phyloP scores from a whole-genome alignment of 2,888 invertebrate species.

The Odiellus spinosus region DNA sequence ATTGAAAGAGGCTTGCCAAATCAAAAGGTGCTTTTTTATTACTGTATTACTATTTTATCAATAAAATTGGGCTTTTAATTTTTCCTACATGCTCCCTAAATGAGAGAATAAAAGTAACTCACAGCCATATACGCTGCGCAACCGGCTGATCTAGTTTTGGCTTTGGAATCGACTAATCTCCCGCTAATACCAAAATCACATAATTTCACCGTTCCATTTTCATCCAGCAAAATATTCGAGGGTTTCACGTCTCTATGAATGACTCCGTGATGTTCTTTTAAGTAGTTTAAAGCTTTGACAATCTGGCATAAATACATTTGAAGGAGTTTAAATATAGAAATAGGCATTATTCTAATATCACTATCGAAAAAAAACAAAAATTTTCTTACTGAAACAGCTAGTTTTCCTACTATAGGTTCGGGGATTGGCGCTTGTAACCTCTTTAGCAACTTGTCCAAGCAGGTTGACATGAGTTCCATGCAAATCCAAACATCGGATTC shows the following conservation, averaged over 20 bases:
- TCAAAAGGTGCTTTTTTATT: too few relatives aligned
- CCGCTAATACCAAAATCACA: conserved; percentile 99
- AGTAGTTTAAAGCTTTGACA: conserved; percentile 86
- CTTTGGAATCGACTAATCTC: conserved; percentile 91
- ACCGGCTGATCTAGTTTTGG: conserved; percentile 88
- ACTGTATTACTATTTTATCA: too few relatives aligned
- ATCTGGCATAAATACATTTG: conserved; percentile 43
- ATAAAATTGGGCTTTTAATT: too few relatives aligned
- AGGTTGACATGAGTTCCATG: conserved; percentile 99
- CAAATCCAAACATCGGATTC: conserved; percentile 83
- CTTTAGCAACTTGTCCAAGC: conserved; percentile 91
- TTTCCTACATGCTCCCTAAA: too few relatives aligned
- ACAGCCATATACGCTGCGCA: conserved; percentile 99
- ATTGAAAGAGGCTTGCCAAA: too few relatives aligned
- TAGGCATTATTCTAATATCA: conserved; percentile 3
- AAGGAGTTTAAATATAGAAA: neutral
- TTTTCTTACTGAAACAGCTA: conserved; percentile 72
- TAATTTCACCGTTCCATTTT: conserved; percentile 84
- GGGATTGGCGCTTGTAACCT: conserved; percentile 74
- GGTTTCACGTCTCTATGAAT: conserved; percentile 98
- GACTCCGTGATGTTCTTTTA: conserved; percentile 91
- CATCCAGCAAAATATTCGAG: conserved; percentile 91
- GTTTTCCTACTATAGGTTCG: conserved; percentile 88
- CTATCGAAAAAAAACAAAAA: conserved; percentile 1
- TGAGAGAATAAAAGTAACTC: conserved; percentile 27